Percentiles rank a stretch among this genome's conserved stretches.
Evolutionary conservation across 2,888 invertebrate species (phyloP).

Genomic region (Trissolcus japonicus): DNA sequence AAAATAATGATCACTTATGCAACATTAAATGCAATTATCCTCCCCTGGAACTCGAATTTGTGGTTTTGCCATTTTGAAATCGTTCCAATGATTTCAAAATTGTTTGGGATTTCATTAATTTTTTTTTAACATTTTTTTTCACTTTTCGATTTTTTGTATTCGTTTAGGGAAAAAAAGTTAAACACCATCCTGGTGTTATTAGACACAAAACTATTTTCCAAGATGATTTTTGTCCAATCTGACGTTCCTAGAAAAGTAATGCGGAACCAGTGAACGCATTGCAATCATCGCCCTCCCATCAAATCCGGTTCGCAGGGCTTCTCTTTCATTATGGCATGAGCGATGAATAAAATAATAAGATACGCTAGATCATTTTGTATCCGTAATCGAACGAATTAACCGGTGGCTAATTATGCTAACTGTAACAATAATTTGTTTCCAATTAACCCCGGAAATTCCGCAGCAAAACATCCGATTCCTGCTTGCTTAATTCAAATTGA

Average conservation of each 20-base stretch:
- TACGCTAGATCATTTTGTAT: not conserved
- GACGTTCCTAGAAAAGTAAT: not conserved
- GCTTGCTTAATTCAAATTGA: not conserved
- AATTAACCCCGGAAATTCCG: conserved; percentile 22
- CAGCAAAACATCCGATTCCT: not conserved
- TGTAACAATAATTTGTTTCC: conserved; percentile 35
- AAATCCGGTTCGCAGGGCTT: conserved; percentile 3
- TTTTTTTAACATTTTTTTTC: not conserved
- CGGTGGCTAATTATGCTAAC: conserved; percentile 26
- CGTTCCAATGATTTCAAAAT: not conserved
- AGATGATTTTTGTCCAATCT: not conserved
- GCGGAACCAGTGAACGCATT: not conserved
- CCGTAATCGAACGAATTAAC: conserved; percentile 12
- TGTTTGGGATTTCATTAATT: not conserved
- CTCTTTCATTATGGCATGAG: not conserved
- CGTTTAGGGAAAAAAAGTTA: not conserved
- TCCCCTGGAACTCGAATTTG: no score
- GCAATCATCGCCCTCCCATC: conserved; percentile 1
- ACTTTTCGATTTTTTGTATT: not conserved
- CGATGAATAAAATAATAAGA: conserved; percentile 9
- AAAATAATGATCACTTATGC: conserved; percentile 23
- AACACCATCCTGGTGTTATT: not conserved
- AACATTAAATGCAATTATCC: conserved; percentile 18
- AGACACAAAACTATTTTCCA: not conserved
- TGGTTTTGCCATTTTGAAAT: conserved; percentile 1